Conservation (phyloP, 2,888 invertebrate genomes). For the Eulithis testata region DNA sequence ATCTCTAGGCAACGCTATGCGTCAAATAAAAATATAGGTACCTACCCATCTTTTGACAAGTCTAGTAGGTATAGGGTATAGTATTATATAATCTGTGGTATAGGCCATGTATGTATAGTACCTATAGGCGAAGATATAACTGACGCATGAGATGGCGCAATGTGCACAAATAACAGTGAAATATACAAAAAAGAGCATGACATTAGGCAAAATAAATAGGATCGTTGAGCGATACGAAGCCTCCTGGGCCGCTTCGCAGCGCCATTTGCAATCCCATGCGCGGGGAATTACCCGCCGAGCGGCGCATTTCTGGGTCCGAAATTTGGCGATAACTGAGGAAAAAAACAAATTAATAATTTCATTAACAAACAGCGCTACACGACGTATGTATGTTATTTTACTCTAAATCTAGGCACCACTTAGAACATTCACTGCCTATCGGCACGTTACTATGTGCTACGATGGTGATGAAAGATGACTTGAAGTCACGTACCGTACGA, state of each 20-base stretch:
- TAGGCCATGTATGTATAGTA: too few species aligned
- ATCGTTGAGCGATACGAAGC: slow-evolving; percentile 59
- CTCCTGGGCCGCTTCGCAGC: slow-evolving; percentile 66
- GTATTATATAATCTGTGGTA: too few species aligned
- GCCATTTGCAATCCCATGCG: slow-evolving; percentile 74
- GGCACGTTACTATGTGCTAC: too few species aligned
- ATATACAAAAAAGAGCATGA: background rate
- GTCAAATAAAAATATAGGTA: too few species aligned
- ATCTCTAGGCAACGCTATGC: too few species aligned
- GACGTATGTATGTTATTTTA: too few species aligned
- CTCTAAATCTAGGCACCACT: too few species aligned
- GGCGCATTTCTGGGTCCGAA: slow-evolving; percentile 54
- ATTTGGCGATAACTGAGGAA: slow-evolving; percentile 65
- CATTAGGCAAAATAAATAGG: slow-evolving; percentile 62
- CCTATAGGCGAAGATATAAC: too few species aligned
- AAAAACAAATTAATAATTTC: background rate
- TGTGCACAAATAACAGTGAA: background rate
- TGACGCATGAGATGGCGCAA: background rate
- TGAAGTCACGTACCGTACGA: background rate
- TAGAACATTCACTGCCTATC: too few species aligned
- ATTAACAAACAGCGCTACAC: too few species aligned
- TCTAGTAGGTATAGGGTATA: too few species aligned
- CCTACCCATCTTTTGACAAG: too few species aligned
- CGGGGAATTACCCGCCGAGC: slow-evolving; percentile 60
- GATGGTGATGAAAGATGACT: background rate